Conservation (phyloP, 2,888 invertebrate genomes). For the Orgyia antiqua region DNA sequence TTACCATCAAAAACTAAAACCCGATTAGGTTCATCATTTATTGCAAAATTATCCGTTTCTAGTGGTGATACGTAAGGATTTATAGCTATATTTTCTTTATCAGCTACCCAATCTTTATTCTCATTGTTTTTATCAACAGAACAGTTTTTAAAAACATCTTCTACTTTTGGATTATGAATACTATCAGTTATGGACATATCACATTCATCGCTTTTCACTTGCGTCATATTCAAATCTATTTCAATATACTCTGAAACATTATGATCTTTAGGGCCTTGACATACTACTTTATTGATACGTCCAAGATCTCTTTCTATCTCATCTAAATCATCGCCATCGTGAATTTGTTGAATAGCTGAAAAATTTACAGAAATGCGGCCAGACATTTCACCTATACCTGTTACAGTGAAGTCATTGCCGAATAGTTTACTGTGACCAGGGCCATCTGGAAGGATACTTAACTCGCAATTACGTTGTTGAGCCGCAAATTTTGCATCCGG, state of each 20-base stretch:
- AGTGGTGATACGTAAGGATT: slow-evolving; percentile 51
- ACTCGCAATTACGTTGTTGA: slow-evolving; percentile 46
- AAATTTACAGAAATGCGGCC: slow-evolving; percentile 55
- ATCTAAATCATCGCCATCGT: slow-evolving; percentile 50
- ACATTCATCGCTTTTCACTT: slow-evolving; percentile 38
- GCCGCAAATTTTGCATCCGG: slow-evolving; percentile 36
- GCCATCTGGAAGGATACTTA: slow-evolving; percentile 51
- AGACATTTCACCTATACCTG: slow-evolving; percentile 40
- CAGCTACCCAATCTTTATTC: slow-evolving; percentile 43
- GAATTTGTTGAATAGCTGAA: slow-evolving; percentile 40
- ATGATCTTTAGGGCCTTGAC: slow-evolving; percentile 29
- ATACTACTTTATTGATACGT: slow-evolving; percentile 28
- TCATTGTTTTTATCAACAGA: slow-evolving; percentile 23
- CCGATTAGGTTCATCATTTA: slow-evolving; percentile 46
- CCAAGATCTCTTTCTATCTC: slow-evolving; percentile 51
- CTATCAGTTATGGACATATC: slow-evolving; percentile 68
- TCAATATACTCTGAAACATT: slow-evolving; percentile 56
- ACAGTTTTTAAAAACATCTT: slow-evolving; percentile 37
- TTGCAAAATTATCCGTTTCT: slow-evolving; percentile 47
- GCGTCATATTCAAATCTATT: slow-evolving; percentile 55
- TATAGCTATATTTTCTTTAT: slow-evolving; percentile 62
- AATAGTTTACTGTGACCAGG: slow-evolving; percentile 52
- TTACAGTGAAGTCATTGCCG: slow-evolving; percentile 41
- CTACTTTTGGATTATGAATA: slow-evolving; percentile 47
- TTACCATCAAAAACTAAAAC: slow-evolving; percentile 64